phyloP scores from a whole-genome alignment of 2,797 vertebrate species.

The Discoglossus pictus region DNA sequence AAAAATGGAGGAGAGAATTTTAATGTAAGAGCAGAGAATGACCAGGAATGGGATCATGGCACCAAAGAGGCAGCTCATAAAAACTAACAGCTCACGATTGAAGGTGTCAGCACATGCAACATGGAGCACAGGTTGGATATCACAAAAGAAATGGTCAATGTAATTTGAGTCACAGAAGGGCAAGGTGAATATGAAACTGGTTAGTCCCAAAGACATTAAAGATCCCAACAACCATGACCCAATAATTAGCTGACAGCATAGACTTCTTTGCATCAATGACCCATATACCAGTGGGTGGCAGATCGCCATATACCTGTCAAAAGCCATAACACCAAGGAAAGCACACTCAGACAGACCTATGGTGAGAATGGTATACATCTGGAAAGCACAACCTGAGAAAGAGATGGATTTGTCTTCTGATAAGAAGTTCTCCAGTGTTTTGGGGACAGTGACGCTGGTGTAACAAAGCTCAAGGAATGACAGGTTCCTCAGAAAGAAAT shows the following conservation, averaged over 20 bases:
- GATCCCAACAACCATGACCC: constrained; percentile 7
- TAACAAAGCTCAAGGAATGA: constrained; percentile 48
- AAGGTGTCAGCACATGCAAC: constrained; percentile 22
- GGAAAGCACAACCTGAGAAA: constrained; percentile 42
- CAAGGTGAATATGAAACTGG: constrained; percentile 22
- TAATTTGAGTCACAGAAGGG: constrained; percentile 41
- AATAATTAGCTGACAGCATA: constrained; percentile 29
- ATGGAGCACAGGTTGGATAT: constrained; percentile 22
- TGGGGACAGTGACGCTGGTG: constrained; percentile 50
- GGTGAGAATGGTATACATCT: constrained; percentile 52
- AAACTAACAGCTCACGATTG: not conserved
- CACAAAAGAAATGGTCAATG: constrained; percentile 46
- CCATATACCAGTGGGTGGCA: constrained; percentile 46
- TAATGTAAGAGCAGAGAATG: not conserved
- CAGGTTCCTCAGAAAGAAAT: no score
- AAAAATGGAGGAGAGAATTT: not conserved
- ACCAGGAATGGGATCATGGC: not conserved
- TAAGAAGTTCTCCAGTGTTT: constrained; percentile 50
- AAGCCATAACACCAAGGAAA: constrained; percentile 51
- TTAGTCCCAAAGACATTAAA: constrained; percentile 5
- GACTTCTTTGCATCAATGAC: constrained; percentile 33
- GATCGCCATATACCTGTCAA: constrained; percentile 46
- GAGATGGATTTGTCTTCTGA: constrained; percentile 38
- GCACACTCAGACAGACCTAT: constrained; percentile 51
- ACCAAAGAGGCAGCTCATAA: not conserved